phyloP scores from a whole-genome alignment of 2,113 vertebrate species.

The Machaerirhynchus nigripectus region DNA sequence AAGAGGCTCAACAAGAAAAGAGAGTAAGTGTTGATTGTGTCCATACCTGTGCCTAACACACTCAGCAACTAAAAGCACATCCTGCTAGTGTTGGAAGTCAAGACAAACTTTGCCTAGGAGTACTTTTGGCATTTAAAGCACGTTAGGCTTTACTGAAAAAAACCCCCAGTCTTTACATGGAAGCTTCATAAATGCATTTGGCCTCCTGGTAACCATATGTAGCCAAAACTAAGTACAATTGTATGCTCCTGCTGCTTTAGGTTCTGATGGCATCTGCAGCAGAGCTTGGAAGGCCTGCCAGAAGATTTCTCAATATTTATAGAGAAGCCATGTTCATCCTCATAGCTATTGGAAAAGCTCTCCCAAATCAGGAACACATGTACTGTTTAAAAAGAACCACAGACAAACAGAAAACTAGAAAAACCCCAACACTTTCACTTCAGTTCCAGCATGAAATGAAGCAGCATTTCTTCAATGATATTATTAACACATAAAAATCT shows the following conservation, averaged over 20 bases:
- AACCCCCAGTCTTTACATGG: neutral
- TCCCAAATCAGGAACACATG: neutral
- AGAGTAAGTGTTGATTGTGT: neutral
- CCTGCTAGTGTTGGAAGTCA: neutral
- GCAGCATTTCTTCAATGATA: neutral
- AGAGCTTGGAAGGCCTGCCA: neutral
- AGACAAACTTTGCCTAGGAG: neutral
- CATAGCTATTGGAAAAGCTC: neutral
- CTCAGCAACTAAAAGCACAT: neutral
- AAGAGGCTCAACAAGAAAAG: neutral
- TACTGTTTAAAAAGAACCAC: neutral
- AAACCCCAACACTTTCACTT: neutral
- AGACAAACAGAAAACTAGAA: neutral
- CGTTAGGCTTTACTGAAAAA: neutral
- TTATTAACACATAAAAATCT: fast-evolving
- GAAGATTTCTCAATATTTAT: neutral
- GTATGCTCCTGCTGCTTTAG: neutral
- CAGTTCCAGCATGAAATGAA: neutral
- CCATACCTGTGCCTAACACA: neutral
- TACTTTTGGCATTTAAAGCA: neutral
- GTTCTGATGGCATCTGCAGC: neutral
- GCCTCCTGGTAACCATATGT: neutral
- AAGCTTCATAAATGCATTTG: neutral
- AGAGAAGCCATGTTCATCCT: neutral
- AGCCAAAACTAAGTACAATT: neutral